phyloP scores from a whole-genome alignment of 1,140 invertebrate species.

The Conopomorpha cramerella region DNA sequence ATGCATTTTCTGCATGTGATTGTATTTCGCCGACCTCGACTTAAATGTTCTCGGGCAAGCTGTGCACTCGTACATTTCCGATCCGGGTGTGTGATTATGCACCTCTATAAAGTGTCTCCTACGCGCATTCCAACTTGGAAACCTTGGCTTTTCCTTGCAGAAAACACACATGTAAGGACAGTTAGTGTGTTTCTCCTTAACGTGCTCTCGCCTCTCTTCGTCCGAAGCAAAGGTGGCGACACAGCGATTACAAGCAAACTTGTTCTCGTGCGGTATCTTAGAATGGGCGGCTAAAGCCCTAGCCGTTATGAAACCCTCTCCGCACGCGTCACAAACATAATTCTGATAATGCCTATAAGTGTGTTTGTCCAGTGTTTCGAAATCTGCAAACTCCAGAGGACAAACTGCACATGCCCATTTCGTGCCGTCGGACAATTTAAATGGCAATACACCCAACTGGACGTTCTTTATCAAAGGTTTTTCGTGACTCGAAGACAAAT shows the following conservation, averaged over 20 bases:
- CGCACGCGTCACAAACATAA: constrained; percentile 54
- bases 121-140: constrained; percentile 39
- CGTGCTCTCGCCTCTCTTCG: constrained; percentile 35
- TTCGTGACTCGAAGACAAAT: constrained; percentile 40
- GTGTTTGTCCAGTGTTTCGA: constrained; percentile 46
- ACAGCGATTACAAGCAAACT: constrained; percentile 44
- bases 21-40: constrained; percentile 44
- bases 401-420: constrained; percentile 43
- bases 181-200: constrained; percentile 38
- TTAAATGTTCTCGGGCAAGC: constrained; percentile 61
- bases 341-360: constrained; percentile 49
- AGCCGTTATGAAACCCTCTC: constrained; percentile 46
- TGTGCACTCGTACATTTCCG: constrained; percentile 47
- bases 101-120: constrained; percentile 42
- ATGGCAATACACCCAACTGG: constrained; percentile 36
- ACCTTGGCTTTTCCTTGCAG: constrained; percentile 44
- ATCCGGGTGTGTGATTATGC: constrained; percentile 43
- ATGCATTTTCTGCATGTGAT: constrained; percentile 44
- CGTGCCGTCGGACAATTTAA: constrained; percentile 34
- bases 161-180: constrained; percentile 42
- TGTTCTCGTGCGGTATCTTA: constrained; percentile 40
- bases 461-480: constrained; percentile 37
- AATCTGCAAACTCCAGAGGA: constrained; percentile 38
- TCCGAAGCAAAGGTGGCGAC: constrained; percentile 40
- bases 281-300: constrained; percentile 35